Base-by-base conservation (phyloP, 1,140 invertebrate genomes). In the Neocloeon triangulifer region DNA sequence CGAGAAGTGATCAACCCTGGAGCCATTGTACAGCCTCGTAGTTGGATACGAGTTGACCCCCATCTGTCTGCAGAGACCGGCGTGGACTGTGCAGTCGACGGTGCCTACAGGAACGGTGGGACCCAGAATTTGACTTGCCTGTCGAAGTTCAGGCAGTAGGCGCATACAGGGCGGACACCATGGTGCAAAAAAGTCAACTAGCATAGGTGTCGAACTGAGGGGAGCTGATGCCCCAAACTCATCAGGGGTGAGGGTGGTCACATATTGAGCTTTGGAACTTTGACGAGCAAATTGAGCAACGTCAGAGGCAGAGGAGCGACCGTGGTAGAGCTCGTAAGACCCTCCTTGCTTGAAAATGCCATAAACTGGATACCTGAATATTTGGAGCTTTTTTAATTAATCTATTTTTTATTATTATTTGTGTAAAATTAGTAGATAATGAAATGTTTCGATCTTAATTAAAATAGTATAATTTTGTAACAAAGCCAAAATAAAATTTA, bases 91-190 rank as follows among this genome's bases (percentile, higher is more conserved):
- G 40, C 67, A 71, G 44, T 71, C 67, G 5, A 71, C 51, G 0
- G 60, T 65, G 22, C 74, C 77, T 58, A 81, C 76, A 37, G 66
- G 59, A 22, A 62, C 41, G 12, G 47, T 37, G n/a, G 53, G 50
- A 18, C 50, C 41, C 34, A 66, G 62, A 38, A 55, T 44, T 35
- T 56, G 55, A 23, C 71, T 70, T 4, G 72, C 66, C 51, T 69
- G 73, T 7, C 76, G 53, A 27, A 80, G 56, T 53, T 78, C 72
- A 21, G 72, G 70, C 9, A 81, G 49, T 32, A 81, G 53, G 34
- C 59, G 56, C 51, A 75, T 62, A 46, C 78, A 84, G 0, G 78
- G 76, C n/a, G 75, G 75, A 53, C 78, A 84, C 72, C 75, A 78
- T 40, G 78, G 76, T 4, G 75, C 71, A 53, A 74, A 79, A 58